Evolutionary conservation across 2,888 invertebrate genomes (phyloP).

Genomic region (Lasioglossum zephyrum): DNA sequence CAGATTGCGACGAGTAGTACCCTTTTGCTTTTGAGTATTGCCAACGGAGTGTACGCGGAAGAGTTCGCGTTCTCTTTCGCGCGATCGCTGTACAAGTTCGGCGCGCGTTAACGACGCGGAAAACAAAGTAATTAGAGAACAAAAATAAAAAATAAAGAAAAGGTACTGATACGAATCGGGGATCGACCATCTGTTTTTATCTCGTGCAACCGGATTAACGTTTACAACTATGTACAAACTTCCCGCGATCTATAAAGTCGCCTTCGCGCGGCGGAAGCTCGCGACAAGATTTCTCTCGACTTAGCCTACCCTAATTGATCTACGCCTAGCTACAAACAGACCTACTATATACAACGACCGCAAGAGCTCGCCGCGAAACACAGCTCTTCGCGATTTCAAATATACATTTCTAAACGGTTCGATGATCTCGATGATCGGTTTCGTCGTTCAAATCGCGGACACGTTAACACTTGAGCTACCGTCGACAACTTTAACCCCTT

Average conservation of each 20-base stretch:
- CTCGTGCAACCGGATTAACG: conserved; percentile 58
- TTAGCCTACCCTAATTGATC: conserved; percentile 7
- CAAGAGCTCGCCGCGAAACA: conserved; percentile 1
- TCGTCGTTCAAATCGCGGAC: not conserved
- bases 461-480: not conserved
- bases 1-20: conserved; percentile 61
- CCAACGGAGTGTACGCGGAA: conserved; percentile 45
- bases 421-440: not conserved
- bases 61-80: conserved; percentile 15
- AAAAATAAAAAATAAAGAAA: not conserved
- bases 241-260: conserved; percentile 7
- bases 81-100: conserved; percentile 40
- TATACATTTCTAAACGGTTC: conserved; percentile 32
- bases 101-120: conserved; percentile 48
- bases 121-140: not conserved
- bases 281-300: conserved; percentile 18
- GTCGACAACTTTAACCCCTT: not conserved
- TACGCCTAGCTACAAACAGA: conserved; percentile 24
- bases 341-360: conserved; percentile 51
- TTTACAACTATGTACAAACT: conserved; percentile 66
- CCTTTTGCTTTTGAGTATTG: conserved; percentile 62
- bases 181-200: conserved; percentile 55
- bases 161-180: conserved; percentile 42
- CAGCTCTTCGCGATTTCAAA: conserved; percentile 14
- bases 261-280: not conserved